Evolutionary conservation across 2,113 vertebrate species (phyloP), one percentile per base, ranked within the genome.

Genomic region (Sinocyclocheilus rhinocerous): DNA sequence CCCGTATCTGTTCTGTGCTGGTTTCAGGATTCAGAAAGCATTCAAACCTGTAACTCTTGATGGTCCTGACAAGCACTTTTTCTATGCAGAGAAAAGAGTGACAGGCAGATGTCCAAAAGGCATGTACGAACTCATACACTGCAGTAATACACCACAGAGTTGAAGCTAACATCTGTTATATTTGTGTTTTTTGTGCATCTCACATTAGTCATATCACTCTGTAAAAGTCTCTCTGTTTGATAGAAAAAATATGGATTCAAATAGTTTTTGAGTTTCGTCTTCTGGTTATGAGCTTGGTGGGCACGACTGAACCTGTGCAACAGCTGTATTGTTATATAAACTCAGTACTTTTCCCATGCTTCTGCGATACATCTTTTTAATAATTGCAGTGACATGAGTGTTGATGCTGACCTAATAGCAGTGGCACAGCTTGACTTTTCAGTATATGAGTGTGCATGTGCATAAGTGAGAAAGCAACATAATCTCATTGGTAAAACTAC

Each of bases 261-360:
- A 18, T 8, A 26, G 12, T 52, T 50, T 76, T 11, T 42, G 42
- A 42, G 42, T 42, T 45, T 45, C 42, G 10, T 45, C 42, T 45
- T 45, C 42, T 42, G 42, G 42, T 42, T 42, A 42, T 42, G 9
- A 50, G 24, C 48, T 52, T 52, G 48, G 24, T 29, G 24, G 29
- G 76, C 88, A 57, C 73, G 87, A 90, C 18, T 13, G 4, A 76
- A 42, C 90, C 85, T 86, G 90, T 63, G 77, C 42, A 15, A 29
- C 73, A 36, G n/a, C n/a, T 83, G 57, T 77, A 7, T 72, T 81
- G 11, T 88, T 90, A 81, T 67, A 29, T 88, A 77, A 89, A 15
- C 0, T 1, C 75, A 26, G 33, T 24, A 76, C 4, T 63, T 72
- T 82, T 67, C 52, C 78, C 6, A 75, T 7, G 81, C 77, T 63